These are phyloP conservation scores for Thripadectes ignobilis DNA, from an alignment of 2,797 vertebrate species.

Conservation along the genomic window DNA sequence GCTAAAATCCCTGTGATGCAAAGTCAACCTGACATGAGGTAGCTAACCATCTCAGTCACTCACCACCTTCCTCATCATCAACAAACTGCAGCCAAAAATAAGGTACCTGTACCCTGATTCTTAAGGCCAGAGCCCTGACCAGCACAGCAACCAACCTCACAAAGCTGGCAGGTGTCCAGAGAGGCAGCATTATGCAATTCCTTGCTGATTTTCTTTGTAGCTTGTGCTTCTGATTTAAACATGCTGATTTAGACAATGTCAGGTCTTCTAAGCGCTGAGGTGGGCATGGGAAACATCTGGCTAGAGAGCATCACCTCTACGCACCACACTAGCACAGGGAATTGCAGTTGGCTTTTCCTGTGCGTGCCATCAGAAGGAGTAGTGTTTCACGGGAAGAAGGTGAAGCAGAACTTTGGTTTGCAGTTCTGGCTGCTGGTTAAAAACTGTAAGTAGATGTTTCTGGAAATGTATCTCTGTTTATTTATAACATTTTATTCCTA, in stretches of 20 bases:
- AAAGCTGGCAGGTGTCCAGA: background rate
- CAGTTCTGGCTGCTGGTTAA: background rate
- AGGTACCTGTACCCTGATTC: rapidly evolving
- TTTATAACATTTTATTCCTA: background rate
- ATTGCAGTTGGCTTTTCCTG: background rate
- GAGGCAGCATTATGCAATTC: background rate
- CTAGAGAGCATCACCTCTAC: background rate
- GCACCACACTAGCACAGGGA: background rate
- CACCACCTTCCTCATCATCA: background rate
- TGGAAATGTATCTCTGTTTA: background rate
- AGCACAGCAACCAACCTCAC: background rate
- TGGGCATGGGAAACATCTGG: background rate
- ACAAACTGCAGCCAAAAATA: background rate
- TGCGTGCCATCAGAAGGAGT: background rate
- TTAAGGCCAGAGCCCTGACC: background rate
- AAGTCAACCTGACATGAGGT: background rate
- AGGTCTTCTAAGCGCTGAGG: background rate
- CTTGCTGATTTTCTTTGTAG: background rate
- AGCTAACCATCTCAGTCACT: background rate
- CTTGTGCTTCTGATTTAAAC: background rate
- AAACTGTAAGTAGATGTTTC: background rate
- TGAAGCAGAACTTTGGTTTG: background rate
- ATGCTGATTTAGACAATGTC: background rate
- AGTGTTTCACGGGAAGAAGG: background rate
- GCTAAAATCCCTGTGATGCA: background rate